Evolutionary conservation across 2,113 vertebrate genomes (phyloP).

Genomic region (Sinocyclocheilus maitianheensis): DNA sequence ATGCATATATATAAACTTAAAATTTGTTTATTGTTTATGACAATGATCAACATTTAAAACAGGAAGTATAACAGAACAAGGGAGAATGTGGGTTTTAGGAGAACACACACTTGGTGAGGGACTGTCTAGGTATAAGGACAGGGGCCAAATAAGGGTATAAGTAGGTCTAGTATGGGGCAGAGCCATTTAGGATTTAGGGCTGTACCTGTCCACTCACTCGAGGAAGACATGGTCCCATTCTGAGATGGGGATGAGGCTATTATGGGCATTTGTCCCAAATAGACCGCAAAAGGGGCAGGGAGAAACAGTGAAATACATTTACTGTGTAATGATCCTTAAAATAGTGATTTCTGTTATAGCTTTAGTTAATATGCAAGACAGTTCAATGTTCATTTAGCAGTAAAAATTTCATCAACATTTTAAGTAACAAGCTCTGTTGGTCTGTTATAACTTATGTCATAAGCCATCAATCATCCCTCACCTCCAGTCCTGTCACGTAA

Average conservation of each 20-base stretch:
- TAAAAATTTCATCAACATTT: background rate
- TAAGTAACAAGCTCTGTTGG: background rate
- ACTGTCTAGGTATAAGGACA: background rate
- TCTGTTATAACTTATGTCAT: background rate
- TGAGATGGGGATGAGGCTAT: constrained; percentile 79
- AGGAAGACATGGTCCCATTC: constrained; percentile 80
- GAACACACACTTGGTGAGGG: background rate
- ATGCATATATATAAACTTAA: too few species aligned
- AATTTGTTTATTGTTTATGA: too few species aligned
- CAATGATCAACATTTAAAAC: too few species aligned
- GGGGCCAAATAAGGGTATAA: background rate
- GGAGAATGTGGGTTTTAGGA: background rate
- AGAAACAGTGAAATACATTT: background rate
- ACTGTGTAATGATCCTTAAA: background rate
- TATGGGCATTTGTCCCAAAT: constrained; percentile 1
- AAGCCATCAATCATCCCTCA: constrained; percentile 55
- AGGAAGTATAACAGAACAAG: too few species aligned
- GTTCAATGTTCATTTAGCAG: background rate
- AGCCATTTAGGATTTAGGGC: constrained; percentile 47
- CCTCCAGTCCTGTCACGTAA: constrained; percentile 92
- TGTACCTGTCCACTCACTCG: constrained; percentile 85
- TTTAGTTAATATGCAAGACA: background rate
- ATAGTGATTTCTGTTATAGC: background rate
- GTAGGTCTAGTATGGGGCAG: constrained; percentile 3
- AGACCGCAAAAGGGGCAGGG: background rate